Conservation (phyloP, 64 coral and sea anemone species). For the Exaiptasia diaphana region DNA sequence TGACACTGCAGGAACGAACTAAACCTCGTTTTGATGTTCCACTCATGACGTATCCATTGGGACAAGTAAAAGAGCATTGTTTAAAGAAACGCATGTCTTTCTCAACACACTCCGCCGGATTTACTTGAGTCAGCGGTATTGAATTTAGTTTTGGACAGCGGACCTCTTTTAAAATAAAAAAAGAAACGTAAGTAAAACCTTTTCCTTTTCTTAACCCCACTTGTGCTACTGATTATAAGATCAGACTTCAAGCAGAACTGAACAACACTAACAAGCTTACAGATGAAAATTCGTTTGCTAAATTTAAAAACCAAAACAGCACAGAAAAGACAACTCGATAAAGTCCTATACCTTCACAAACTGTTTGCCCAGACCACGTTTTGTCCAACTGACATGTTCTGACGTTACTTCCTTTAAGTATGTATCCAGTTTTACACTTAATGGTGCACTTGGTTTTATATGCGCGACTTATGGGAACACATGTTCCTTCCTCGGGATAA, state of each 20-base stretch:
- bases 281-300: too few species aligned
- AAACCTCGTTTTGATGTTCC: constrained; percentile 12
- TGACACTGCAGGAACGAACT: constrained; percentile 27
- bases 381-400: constrained; percentile 74
- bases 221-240: too few species aligned
- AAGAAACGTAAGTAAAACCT: neutral
- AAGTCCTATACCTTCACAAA: constrained; percentile 62
- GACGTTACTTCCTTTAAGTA: constrained; percentile 46
- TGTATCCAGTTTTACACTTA: constrained; percentile 58
- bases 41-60: constrained; percentile 72
- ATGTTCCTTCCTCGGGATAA: constrained; percentile 48
- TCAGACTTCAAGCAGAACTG: too few species aligned
- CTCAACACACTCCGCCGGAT: constrained; percentile 48
- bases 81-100: constrained; percentile 41
- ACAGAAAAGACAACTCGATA: too few species aligned
- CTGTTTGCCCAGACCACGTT: constrained; percentile 68
- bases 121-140: constrained; percentile 72
- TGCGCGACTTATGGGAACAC: constrained; percentile 27
- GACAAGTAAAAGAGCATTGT: constrained; percentile 64
- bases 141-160: constrained; percentile 83
- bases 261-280: too few species aligned
- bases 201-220: too few species aligned
- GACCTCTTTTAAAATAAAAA: constrained; percentile 31
- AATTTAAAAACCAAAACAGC: too few species aligned
- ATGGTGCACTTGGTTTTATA: constrained; percentile 69